Base-by-base conservation (phyloP, 2,113 vertebrate genomes). In the Antechinus stuartii region DNA sequence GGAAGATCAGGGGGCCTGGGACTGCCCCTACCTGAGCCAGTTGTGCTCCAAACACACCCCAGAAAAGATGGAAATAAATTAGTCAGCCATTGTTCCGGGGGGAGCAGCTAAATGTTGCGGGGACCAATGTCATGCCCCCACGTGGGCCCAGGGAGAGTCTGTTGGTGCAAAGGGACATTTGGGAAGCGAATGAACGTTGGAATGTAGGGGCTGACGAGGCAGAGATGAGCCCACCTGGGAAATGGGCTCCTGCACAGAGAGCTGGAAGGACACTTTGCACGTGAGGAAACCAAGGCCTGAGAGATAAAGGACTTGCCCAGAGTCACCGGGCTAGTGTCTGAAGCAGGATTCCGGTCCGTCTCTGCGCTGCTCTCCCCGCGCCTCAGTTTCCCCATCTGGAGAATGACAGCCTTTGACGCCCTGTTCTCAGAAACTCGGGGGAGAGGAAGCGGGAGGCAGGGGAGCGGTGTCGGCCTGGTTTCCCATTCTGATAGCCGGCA, bases 341-440 rank as follows among this genome's bases (percentile, higher is more conserved):
- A 95, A 49, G 42, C 52, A 76, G 54, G 91, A 93, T 49, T 84
- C 93, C 42, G 96, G 53, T 47, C 54, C 52, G 9, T 7, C 6
- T 50, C 68, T 68, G 55, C 90, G 35, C 56, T 68, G 30, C 42
- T 35, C 30, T 35, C 22, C 46, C 30, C 50, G 0, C 54, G 8
- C 52, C 90, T 24, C 57, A 30, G 27, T 92, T 16, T 92, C 55
- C 57, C 30, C 27, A 11, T 90, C 11, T 90, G 54, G 35, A 12
- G 91, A 91, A 92, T 91, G 54, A 92, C 93, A 6, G 6, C 46
- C 54, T 68, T 90, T 76, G 54, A n/a, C 56, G 16, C 92, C 91
- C n/a, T 19, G 22, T 54, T 90, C 91, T 11, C 30, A 10, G 0
- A 57, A 8, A 27, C 56, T 11, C 2, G 22, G 25, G 12, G 30